A percentile compares a stretch with the other conserved stretches of the same genome.
These are phyloP conservation scores for Cataglyphis albicans DNA, from an alignment of 2,888 invertebrate species.

Conservation along the genomic window DNA sequence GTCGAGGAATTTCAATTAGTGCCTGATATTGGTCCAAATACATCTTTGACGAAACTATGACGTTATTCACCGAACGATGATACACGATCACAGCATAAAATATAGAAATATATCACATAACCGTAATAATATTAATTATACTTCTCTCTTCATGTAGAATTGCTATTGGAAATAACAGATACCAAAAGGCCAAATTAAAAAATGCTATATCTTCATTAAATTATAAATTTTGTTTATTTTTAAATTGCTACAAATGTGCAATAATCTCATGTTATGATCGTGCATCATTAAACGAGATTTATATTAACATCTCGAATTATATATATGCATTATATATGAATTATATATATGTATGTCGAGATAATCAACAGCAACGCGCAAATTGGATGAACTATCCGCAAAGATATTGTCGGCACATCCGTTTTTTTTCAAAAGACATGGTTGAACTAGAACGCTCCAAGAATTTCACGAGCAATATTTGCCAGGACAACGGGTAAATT, in stretches of 20 bases:
- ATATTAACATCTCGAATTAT: neutral
- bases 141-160: neutral
- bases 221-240: neutral
- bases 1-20: constrained; percentile 80
- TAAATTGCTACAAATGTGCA: neutral
- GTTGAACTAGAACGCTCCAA: constrained; percentile 1
- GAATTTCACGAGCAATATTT: constrained; percentile 25
- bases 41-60: constrained; percentile 45
- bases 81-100: neutral
- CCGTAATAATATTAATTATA: constrained; percentile 13
- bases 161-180: neutral
- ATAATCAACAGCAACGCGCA: neutral
- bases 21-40: constrained; percentile 62
- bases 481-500: neutral
- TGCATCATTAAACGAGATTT: neutral
- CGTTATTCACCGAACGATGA: neutral
- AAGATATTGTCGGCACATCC: neutral
- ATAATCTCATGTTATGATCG: neutral
- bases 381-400: neutral
- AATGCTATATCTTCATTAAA: neutral
- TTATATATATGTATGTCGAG: neutral
- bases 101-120: constrained; percentile 11
- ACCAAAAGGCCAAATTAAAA: neutral
- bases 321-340: no score
- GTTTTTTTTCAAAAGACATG: constrained; percentile 27